These are phyloP conservation scores for Pogonomyrmex barbatus DNA, from an alignment of 1,140 invertebrate species.

Conservation along the genomic window DNA sequence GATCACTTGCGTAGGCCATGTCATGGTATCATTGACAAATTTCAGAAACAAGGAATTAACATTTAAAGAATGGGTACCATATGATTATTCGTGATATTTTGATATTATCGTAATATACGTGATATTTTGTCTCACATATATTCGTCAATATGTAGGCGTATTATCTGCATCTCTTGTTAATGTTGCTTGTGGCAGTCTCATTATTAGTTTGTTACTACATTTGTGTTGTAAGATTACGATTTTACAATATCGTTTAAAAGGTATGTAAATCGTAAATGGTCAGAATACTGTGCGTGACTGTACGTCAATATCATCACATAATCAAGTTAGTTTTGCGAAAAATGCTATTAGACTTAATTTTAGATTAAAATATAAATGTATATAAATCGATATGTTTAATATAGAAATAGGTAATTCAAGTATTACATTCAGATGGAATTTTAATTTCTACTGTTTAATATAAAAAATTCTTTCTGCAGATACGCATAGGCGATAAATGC, in stretches of 20 bases:
- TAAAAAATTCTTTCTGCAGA: conserved; percentile 32
- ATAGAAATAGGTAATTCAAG: no score
- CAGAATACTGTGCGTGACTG: neutral
- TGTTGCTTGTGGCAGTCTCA: conserved; percentile 50
- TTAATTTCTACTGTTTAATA: neutral
- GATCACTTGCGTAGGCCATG: conserved; percentile 43
- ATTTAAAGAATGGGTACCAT: conserved; percentile 74
- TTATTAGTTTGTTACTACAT: conserved; percentile 60
- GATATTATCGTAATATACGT: neutral
- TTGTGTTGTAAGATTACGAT: conserved; percentile 62
- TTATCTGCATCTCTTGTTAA: neutral
- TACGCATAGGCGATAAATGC: conserved; percentile 50
- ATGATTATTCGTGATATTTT: conserved; percentile 15
- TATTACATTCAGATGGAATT: no score
- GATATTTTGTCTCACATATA: conserved; percentile 34
- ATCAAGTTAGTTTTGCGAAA: conserved; percentile 30
- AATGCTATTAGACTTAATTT: no score
- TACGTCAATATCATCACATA: conserved; percentile 22
- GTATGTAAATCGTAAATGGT: neutral
- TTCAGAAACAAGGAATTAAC: conserved; percentile 48
- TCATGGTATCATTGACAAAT: conserved; percentile 60
- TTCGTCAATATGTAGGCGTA: conserved; percentile 48
- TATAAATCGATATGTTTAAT: no score
- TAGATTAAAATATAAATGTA: no score
- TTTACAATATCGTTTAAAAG: conserved; percentile 51